A percentile compares a stretch with the other conserved stretches of the same genome.
Conservation (phyloP, 2,113 vertebrate species). For the Saimiri boliviensis region DNA sequence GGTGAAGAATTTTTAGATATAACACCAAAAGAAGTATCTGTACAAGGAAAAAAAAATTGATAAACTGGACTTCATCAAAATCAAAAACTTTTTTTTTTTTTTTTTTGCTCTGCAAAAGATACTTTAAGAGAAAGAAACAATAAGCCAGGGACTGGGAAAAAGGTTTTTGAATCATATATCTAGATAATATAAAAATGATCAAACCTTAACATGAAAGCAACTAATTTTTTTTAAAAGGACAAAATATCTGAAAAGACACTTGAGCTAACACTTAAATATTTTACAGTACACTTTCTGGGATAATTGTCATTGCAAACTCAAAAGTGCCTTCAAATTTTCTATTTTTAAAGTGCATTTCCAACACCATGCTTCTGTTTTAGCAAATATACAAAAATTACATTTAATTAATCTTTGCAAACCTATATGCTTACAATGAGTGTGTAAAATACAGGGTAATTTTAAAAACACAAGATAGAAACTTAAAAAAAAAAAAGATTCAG, state of each 20-base stretch:
- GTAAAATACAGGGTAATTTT: constrained; percentile 33
- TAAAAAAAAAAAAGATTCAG: not conserved
- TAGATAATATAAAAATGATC: constrained; percentile 40
- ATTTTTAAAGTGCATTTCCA: constrained; percentile 37
- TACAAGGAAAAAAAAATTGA: constrained; percentile 31
- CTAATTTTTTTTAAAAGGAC: constrained; percentile 9
- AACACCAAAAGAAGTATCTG: not conserved
- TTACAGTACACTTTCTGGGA: constrained; percentile 20
- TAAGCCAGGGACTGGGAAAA: not conserved
- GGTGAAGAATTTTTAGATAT: not conserved
- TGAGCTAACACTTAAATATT: constrained; percentile 1
- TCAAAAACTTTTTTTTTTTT: not conserved
- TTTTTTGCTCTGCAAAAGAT: not conserved
- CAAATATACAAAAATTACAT: constrained; percentile 29
- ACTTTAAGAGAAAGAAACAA: constrained; percentile 8
- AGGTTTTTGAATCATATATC: not conserved
- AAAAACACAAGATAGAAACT: not conserved
- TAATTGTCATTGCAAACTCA: constrained; percentile 22
- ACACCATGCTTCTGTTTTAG: not conserved
- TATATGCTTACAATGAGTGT: not conserved
- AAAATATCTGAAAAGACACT: constrained; percentile 21
- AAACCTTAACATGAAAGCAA: constrained; percentile 42
- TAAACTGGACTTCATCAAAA: constrained; percentile 41
- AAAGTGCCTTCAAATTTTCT: constrained; percentile 12
- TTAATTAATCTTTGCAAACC: not conserved